These are phyloP conservation scores for Trichosurus vulpecula DNA, from an alignment of 2,797 vertebrate species.

Conservation along the genomic window DNA sequence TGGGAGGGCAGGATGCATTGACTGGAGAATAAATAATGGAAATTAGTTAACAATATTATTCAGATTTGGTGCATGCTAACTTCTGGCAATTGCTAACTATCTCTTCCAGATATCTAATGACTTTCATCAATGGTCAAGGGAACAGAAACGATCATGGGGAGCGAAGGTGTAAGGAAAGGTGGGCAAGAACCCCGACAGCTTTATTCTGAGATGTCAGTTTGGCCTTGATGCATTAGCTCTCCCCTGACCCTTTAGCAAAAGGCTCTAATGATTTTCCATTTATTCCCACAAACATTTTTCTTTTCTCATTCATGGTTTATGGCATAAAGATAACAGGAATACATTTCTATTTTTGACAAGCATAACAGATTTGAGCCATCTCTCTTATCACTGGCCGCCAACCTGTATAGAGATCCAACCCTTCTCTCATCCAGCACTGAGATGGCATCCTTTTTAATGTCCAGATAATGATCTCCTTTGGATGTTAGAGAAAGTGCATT, in stretches of 20 bases:
- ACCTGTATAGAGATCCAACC: background rate
- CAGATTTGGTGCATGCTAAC: background rate
- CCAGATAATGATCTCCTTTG: conserved; percentile 18
- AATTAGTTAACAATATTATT: background rate
- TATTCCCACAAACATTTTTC: conserved; percentile 35
- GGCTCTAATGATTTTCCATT: conserved; percentile 46
- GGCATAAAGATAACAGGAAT: conserved; percentile 25
- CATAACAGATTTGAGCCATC: background rate
- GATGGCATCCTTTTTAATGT: conserved; percentile 16
- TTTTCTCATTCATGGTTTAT: conserved; percentile 15
- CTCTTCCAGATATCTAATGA: background rate
- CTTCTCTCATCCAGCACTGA: conserved; percentile 7
- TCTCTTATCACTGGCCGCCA: conserved; percentile 29
- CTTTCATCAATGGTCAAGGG: conserved; percentile 36
- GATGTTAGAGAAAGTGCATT: conserved; percentile 9
- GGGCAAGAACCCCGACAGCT: background rate
- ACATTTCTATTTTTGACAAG: conserved; percentile 28
- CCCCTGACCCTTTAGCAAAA: conserved; percentile 16
- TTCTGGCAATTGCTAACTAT: background rate
- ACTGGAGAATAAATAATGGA: background rate
- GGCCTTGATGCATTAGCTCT: conserved; percentile 35
- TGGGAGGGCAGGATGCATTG: background rate
- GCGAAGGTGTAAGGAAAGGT: background rate
- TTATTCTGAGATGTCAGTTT: conserved; percentile 20
- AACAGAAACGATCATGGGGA: background rate